Evolutionary conservation across 2,888 invertebrate species (phyloP).

Genomic region (Melieria crassipennis): DNA sequence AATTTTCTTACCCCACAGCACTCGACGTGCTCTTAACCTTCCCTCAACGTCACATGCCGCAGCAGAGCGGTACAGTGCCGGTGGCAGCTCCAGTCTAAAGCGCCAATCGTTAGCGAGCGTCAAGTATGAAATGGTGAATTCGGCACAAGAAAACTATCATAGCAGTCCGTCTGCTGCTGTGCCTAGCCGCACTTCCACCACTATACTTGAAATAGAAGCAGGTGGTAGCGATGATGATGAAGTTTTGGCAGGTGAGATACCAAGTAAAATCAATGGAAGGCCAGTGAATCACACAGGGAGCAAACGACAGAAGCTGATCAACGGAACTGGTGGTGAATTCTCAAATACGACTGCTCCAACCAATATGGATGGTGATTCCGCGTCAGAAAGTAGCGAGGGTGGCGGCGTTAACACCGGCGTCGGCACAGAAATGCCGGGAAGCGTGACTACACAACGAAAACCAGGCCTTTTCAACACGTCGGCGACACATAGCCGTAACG

Average conservation of each 20-base stretch:
- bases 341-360: constrained; percentile 19
- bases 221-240: constrained; percentile 36
- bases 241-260: constrained; percentile 4
- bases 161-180: constrained; percentile 10
- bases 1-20: constrained; percentile 44
- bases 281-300: constrained; percentile 39
- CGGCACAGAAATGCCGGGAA: constrained; percentile 32
- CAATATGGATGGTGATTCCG: constrained; percentile 46
- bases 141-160: not conserved
- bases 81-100: constrained; percentile 48
- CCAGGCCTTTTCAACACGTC: constrained; percentile 48
- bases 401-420: constrained; percentile 21
- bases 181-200: constrained; percentile 44
- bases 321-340: constrained; percentile 33
- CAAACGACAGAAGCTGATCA: constrained; percentile 44
- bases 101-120: constrained; percentile 50
- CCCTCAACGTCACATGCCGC: constrained; percentile 45
- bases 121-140: constrained; percentile 35
- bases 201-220: constrained; percentile 44
- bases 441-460: constrained; percentile 36
- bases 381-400: constrained; percentile 54
- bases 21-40: constrained; percentile 59
- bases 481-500: constrained; percentile 41
- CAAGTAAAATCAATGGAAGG: constrained; percentile 36
- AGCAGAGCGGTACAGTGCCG: constrained; percentile 35